Conservation (phyloP, 2,888 invertebrate genomes). For the Eilema depressum region DNA sequence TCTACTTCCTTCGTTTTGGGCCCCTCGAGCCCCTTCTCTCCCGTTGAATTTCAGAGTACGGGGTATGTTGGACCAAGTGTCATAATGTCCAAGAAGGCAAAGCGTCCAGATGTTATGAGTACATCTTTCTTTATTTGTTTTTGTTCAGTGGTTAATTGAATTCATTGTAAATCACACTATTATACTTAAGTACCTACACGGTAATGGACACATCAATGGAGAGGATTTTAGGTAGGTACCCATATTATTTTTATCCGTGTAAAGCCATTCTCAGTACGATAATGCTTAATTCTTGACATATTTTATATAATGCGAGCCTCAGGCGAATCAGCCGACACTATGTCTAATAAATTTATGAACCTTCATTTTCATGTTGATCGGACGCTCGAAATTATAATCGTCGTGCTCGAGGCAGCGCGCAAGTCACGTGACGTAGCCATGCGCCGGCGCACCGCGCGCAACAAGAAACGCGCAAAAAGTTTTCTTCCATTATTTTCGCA, state of each 20-base stretch:
- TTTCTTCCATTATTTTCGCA: constrained; percentile 16
- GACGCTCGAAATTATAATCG: constrained; percentile 84
- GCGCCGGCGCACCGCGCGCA: constrained; percentile 23
- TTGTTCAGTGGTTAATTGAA: neutral
- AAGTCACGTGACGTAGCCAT: constrained; percentile 62
- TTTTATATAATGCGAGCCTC: constrained; percentile 84
- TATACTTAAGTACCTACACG: neutral
- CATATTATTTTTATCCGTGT: constrained; percentile 68
- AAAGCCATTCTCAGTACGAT: constrained; percentile 78
- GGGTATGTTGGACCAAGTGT: too few species aligned
- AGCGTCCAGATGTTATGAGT: too few species aligned
- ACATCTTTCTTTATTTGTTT: neutral
- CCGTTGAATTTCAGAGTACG: neutral
- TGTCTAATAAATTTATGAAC: constrained; percentile 87
- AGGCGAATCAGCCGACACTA: constrained; percentile 83
- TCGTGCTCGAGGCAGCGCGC: constrained; percentile 79
- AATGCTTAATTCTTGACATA: constrained; percentile 86
- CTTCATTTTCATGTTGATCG: constrained; percentile 86
- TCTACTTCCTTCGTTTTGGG: neutral
- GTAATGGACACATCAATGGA: neutral
- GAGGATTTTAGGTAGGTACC: neutral
- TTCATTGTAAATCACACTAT: neutral
- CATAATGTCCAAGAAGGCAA: too few species aligned
- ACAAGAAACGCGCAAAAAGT: constrained; percentile 19
- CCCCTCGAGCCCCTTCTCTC: neutral